phyloP scores from a whole-genome alignment of 2,888 invertebrate species.

The Mylabris sibirica region DNA sequence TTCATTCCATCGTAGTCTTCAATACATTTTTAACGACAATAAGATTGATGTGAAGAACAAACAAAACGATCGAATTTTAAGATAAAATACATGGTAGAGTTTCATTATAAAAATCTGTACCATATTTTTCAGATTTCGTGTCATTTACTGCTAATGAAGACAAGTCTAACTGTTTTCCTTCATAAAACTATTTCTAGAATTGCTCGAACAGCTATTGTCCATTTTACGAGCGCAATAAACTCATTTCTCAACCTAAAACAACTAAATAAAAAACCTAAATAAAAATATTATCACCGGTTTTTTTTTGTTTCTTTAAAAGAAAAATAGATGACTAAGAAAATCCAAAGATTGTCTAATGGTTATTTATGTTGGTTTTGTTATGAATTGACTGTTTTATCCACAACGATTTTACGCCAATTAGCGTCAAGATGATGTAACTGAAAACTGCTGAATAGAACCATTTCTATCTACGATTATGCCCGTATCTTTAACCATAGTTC shows the following conservation, averaged over 20 bases:
- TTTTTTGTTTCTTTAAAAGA: too few relatives aligned
- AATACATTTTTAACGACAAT: neutral
- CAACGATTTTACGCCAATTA: slow-evolving; percentile 10
- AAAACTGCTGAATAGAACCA: slow-evolving; percentile 3
- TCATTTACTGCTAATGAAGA: slow-evolving; percentile 6
- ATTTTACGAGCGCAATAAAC: neutral
- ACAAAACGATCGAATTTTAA: neutral
- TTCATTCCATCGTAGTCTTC: neutral
- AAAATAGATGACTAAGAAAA: neutral
- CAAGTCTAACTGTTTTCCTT: neutral
- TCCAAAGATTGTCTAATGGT: neutral
- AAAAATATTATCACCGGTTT: neutral
- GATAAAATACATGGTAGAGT: neutral
- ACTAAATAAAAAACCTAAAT: neutral
- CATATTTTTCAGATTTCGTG: neutral
- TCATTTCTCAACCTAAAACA: neutral
- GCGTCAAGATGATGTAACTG: neutral
- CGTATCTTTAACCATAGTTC: neutral
- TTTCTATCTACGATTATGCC: neutral
- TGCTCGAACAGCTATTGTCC: neutral
- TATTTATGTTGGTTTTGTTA: neutral
- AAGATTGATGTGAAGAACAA: neutral
- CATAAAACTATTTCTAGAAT: neutral
- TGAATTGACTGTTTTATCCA: slow-evolving; percentile 1
- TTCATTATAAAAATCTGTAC: neutral